A percentile compares a stretch with the other conserved stretches of the same genome.
Conservation (phyloP, 1,140 invertebrate species). For the Steinernema feltiae region DNA sequence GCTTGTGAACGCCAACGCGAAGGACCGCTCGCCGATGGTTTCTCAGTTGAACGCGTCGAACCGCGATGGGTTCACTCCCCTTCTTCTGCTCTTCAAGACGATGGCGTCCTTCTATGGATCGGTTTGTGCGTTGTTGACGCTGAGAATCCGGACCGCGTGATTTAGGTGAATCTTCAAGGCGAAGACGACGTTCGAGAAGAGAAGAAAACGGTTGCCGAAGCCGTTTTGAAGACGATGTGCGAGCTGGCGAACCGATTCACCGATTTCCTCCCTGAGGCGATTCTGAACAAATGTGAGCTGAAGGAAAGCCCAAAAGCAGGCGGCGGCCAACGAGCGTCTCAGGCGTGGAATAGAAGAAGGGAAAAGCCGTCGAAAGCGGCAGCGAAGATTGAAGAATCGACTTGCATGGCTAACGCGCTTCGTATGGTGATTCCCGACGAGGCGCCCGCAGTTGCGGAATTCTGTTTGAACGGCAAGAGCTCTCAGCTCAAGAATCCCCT, state of each 20-base stretch:
- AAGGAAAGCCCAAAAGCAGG: too few relatives aligned
- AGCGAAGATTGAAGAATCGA: not conserved
- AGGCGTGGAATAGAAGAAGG: not conserved
- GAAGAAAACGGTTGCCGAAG: not conserved
- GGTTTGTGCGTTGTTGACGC: not conserved
- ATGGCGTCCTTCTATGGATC: not conserved
- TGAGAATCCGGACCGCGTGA: too few relatives aligned
- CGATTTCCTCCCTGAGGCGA: not conserved
- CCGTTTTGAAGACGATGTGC: not conserved
- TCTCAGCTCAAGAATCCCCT: not conserved
- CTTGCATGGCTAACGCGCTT: not conserved
- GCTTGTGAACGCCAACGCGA: not conserved
- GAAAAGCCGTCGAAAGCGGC: not conserved
- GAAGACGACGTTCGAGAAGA: not conserved
- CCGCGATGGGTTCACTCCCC: conserved; percentile 18
- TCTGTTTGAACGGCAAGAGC: not conserved
- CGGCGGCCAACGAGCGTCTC: not conserved
- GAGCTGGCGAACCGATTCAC: not conserved
- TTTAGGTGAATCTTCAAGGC: not conserved
- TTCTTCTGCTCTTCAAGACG: conserved; percentile 26
- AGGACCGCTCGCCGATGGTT: not conserved
- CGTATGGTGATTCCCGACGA: not conserved
- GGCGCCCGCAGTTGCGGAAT: not conserved
- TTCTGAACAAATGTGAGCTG: not conserved
- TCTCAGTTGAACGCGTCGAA: conserved; percentile 3